Conservation (phyloP, 2,797 vertebrate genomes). For the Cyclura pinguis region DNA sequence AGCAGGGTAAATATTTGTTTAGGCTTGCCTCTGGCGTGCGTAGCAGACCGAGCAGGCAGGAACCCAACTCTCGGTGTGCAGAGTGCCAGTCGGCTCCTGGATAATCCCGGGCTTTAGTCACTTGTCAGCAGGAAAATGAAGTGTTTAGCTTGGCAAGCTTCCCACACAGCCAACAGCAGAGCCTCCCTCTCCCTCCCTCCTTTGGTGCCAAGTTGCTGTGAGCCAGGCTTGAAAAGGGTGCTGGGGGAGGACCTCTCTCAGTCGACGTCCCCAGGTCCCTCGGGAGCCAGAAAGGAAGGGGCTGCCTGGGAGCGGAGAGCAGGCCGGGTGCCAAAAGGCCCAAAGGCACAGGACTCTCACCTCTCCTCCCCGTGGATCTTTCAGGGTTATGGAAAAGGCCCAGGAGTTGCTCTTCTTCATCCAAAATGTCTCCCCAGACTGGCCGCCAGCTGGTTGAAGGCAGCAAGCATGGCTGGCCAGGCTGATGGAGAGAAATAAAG, state of each 20-base stretch:
- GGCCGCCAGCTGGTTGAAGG: not conserved
- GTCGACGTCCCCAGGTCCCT: not conserved
- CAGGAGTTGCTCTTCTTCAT: no score
- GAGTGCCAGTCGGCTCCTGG: not conserved
- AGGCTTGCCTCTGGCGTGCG: not conserved
- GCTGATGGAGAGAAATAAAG: not conserved
- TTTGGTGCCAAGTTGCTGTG: not conserved
- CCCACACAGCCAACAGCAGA: not conserved
- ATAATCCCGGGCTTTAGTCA: slow-evolving; percentile 33
- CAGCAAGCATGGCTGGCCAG: not conserved
- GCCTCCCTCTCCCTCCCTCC: not conserved
- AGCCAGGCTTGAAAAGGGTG: not conserved
- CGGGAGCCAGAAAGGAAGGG: not conserved
- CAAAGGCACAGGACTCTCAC: no score
- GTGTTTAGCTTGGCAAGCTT: slow-evolving; percentile 43
- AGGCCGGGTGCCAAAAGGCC: no score
- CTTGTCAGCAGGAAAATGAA: slow-evolving; percentile 6
- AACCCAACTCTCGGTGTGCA: not conserved
- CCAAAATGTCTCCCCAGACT: no score
- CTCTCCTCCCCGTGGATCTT: not conserved
- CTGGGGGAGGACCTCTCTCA: not conserved
- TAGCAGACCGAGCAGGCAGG: not conserved
- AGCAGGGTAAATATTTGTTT: slow-evolving; percentile 52
- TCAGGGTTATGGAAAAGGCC: no score
- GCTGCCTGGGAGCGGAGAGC: not conserved